Conservation (phyloP, 2,888 invertebrate genomes). For the Falcaria lacertinaria region DNA sequence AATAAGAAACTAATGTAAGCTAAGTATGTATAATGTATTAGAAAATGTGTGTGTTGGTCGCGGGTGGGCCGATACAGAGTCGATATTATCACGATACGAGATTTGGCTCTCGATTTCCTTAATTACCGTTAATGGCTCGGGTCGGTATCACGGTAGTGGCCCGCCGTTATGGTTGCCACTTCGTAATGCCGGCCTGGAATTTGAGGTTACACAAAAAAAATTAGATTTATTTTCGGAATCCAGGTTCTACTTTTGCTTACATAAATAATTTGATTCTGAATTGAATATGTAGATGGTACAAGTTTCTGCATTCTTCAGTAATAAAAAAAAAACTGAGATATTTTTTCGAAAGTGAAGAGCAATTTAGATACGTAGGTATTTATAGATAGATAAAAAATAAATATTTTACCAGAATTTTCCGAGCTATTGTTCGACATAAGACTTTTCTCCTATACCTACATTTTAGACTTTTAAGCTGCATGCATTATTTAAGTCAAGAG, state of each 20-base stretch:
- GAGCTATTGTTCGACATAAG: too few relatives aligned
- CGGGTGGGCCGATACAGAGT: slow-evolving; percentile 70
- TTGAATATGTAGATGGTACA: too few relatives aligned
- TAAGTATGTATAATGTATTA: slow-evolving; percentile 71
- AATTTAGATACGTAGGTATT: too few relatives aligned
- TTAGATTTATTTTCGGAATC: background rate
- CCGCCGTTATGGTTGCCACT: slow-evolving; percentile 29
- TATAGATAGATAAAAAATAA: too few relatives aligned
- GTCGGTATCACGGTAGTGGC: slow-evolving; percentile 45
- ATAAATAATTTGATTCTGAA: too few relatives aligned
- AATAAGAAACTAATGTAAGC: slow-evolving; percentile 49
- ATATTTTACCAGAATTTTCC: too few relatives aligned
- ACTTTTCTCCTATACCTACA: too few relatives aligned
- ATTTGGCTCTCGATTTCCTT: slow-evolving; percentile 69
- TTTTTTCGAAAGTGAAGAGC: too few relatives aligned
- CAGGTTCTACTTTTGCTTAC: background rate
- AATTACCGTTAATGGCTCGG: slow-evolving; percentile 72
- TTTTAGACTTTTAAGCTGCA: too few relatives aligned
- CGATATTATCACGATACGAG: slow-evolving; percentile 67
- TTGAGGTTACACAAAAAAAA: background rate
- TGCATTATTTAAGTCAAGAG: too few relatives aligned
- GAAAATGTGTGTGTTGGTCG: slow-evolving; percentile 38
- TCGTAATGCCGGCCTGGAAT: slow-evolving; percentile 10
- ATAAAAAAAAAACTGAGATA: too few relatives aligned
- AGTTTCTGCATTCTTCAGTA: too few relatives aligned